Base-by-base conservation (phyloP, 1,140 invertebrate genomes). In the Pseudomyrmex dendroicus region DNA sequence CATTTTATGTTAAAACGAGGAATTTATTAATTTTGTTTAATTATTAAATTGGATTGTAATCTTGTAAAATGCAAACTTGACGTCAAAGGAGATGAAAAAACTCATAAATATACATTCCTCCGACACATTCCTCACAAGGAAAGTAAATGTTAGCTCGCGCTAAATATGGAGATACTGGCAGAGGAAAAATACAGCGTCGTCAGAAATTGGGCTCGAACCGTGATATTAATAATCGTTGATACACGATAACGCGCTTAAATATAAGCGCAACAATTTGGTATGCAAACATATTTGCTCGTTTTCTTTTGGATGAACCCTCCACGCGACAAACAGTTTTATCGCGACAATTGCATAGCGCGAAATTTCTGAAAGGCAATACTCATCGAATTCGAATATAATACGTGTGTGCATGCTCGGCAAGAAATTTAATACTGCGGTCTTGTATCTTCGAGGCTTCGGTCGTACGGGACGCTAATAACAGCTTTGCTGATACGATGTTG, bases 391-490 rank as follows among this genome's bases (percentile, higher is more conserved):
- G 64, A 46, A 46, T 44, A 35, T 35, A 25, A 59, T 44, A 56
- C 15, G 20, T 46, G 56, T 78, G 54, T 20, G 76, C 76, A 35
- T 22, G 54, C 44, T 72, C 54, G 4, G 54, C 54, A 80, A 63
- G 76, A 80, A 80, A 80, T 80, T 72, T 17, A 61, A 80, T 59
- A 78, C 25, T 64, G 48, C 20, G 48, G 73, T 15, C 63, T 67
- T 52, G 46, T 52, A 7, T 54, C 44, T 50, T 57, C 44, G 54
- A 12, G 35, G 35, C 44, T 59, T 48, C 7, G 54, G 66, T 72
- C 5, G 70, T 80, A 66, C 76, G 66, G 35, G 35, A 35, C 54
- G 44, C 54, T 72, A 70, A 72, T 80, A 80, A 50, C 44, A 57
- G 76, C 76, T 72, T 70, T 66, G 44, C 8, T 4, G n/a, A 70